Percentiles rank a stretch among this genome's conserved stretches.
Evolutionary conservation across 2,797 vertebrate genomes (phyloP).

Genomic region (Numenius phaeopus): DNA sequence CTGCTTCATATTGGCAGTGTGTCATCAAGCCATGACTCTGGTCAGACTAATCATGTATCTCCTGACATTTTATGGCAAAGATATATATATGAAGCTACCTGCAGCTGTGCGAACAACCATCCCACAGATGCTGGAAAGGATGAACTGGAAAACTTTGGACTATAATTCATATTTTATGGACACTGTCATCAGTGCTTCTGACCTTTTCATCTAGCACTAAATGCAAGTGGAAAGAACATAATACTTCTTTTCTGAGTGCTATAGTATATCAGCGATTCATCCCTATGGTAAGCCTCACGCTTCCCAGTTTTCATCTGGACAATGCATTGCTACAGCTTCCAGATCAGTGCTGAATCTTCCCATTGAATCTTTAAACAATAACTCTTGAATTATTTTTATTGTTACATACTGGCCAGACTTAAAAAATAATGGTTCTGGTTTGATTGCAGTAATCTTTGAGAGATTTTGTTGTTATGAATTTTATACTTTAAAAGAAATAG

Average conservation of each 20-base stretch:
- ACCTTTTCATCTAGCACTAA: neutral
- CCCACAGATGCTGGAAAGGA: neutral
- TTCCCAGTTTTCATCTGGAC: neutral
- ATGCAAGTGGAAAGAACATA: neutral
- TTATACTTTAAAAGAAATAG: neutral
- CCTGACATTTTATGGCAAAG: neutral
- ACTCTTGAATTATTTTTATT: neutral
- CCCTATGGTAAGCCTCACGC: neutral
- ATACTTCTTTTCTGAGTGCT: neutral
- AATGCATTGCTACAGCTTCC: neutral
- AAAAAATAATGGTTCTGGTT: neutral
- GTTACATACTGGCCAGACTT: rapidly evolving
- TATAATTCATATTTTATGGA: neutral
- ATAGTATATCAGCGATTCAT: neutral
- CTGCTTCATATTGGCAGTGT: neutral
- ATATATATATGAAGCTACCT: neutral
- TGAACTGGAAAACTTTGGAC: neutral
- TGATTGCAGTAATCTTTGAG: neutral
- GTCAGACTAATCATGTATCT: neutral
- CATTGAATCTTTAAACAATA: neutral
- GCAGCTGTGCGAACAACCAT: neutral
- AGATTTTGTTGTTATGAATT: neutral
- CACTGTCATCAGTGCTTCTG: neutral
- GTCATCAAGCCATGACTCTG: neutral
- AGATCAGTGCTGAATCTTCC: neutral